phyloP scores from a whole-genome alignment of 1,140 invertebrate genomes.

The Ceratitis capitata region DNA sequence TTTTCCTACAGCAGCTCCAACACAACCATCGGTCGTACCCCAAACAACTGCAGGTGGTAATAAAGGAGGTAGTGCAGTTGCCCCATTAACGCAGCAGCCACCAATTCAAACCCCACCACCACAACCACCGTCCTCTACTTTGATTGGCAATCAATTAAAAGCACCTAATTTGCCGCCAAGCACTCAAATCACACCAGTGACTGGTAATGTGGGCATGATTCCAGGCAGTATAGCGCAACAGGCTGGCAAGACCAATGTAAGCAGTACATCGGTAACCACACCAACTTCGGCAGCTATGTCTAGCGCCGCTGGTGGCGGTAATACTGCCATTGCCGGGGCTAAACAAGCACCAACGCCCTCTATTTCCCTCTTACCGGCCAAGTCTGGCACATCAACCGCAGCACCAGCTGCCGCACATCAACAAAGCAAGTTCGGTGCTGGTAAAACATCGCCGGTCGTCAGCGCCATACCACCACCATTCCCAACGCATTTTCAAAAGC shows the following conservation, averaged over 20 bases:
- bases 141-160: conserved; percentile 43
- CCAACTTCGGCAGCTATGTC: neutral
- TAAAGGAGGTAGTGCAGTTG: conserved; percentile 29
- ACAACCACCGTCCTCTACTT: conserved; percentile 11
- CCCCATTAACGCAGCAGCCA: no score
- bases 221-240: neutral
- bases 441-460: conserved; percentile 34
- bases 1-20: conserved; percentile 33
- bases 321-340: neutral
- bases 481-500: conserved; percentile 36
- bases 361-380: conserved; percentile 43
- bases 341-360: conserved; percentile 43
- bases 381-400: conserved; percentile 15
- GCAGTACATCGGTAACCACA: neutral
- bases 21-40: neutral
- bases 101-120: conserved; percentile 38
- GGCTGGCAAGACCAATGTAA: neutral
- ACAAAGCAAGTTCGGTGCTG: conserved; percentile 42
- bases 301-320: neutral
- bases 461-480: conserved; percentile 39
- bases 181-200: conserved; percentile 45
- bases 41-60: neutral
- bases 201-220: neutral
- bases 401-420: conserved; percentile 40
- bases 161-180: conserved; percentile 45